Base-by-base conservation (phyloP, 1,140 invertebrate genomes). In the Drosophila sucinea region DNA sequence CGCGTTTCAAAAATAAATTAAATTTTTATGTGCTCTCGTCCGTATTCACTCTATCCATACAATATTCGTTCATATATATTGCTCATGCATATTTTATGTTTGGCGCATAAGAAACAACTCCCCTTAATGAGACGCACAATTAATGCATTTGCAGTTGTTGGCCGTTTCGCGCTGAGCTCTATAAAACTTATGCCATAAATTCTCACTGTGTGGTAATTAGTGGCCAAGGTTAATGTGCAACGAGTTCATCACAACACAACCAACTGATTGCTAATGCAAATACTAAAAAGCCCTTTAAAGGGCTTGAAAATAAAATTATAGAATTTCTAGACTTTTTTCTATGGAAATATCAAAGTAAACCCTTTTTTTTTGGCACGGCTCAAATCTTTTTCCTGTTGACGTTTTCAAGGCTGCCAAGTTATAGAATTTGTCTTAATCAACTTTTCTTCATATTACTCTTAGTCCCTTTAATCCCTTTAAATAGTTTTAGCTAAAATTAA, bases 1-100 rank as follows among this genome's bases (percentile, higher is more conserved):
- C 0, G 25, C 67, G 51, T 77, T 77, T 77, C 67, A 77, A 77
- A 65, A 66, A 77, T 65, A 77, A 77, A 77, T 77, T 77, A 77
- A 77, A 77, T 71, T 77, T 77, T 70, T 77, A 77, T 71, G 67
- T 17, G 17, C 17, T 17, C 17, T 17, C 17, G 17, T 0, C 17
- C 51, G 40, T 64, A 60, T 55, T 60, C 60, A 66, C 35, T 67
- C 69, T 41, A 77, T 51, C 25, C 25, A 25, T 51, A 51, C 3
- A 27, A 23, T 44, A 17, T 44, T 17, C 17, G n/a, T 44, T 17
- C 4, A 23, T 44, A 40, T 40, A 51, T 51, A 51, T 51, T 10
- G 25, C 25, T 27, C 6, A 51, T 51, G 44, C 61, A 68, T 70
- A 77, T 77, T 77, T 70, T 77, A 77, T 77, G 73, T 77, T 77